Base-by-base conservation (phyloP, 2,888 invertebrate species). In the Coleophora flavipennella region DNA sequence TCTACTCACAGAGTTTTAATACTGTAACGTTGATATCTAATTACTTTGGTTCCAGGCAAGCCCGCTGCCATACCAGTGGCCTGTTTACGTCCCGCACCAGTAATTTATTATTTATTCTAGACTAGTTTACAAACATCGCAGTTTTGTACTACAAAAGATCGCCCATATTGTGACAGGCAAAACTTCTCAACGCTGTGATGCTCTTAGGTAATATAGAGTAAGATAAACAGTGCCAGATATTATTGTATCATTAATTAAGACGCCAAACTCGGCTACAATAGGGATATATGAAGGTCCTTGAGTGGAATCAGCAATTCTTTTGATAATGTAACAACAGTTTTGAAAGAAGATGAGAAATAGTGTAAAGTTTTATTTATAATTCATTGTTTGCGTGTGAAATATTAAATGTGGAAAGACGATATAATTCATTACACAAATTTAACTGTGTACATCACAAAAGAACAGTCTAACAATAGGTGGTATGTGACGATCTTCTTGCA, bases 161-260 rank as follows among this genome's bases (percentile, higher is more conserved):
- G 20, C 20, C 6, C 20, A 3, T 20, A 20, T 20, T 20, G 20
- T 20, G 20, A 20, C 20, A 20, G 20, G 6, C 20, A 20, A 20
- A 53, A 51, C 40, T 25, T 34, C 20, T 53, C 52, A 58, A 55
- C 59, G 60, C 62, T 69, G 73, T 73, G 71, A 67, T 72, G 68
- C 60, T 53, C 45, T 62, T 67, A 70, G 48, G 42, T 67, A 61
- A 48, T 52, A 43, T 74, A 74, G 65, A 38, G 38, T 74, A 67
- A 73, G 66, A 62, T 57, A 72, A 77, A 76, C n/a, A 64, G 80
- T 81, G 81, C 81, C 81, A 83, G 75, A 80, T 60, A 51, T 39
- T 35, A 36, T 37, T 43, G 40, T 25, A 12, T 28, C 28, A 38
- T 43, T 40, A 43, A 43, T 39, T 46, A 44, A 44, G 45, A 40